Evolutionary conservation across 2,113 vertebrate genomes (phyloP).

Genomic region (Oceanodroma tethys): DNA sequence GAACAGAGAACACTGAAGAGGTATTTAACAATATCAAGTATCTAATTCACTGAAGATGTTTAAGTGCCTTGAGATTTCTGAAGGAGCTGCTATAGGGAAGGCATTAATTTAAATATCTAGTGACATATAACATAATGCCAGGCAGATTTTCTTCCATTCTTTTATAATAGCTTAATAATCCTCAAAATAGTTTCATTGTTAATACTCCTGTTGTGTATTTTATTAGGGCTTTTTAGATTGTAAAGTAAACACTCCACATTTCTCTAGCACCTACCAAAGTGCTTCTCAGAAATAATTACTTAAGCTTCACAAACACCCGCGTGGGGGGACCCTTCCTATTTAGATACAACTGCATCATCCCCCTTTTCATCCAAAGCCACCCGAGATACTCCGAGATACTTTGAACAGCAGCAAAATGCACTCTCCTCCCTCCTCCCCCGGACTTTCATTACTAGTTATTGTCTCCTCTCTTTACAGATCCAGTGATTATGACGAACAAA

Average conservation of each 20-base stretch:
- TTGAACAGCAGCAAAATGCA: neutral
- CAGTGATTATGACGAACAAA: rapidly evolving
- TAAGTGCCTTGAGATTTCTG: conserved; percentile 25
- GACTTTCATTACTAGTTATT: neutral
- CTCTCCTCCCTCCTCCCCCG: neutral
- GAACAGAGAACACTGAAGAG: neutral
- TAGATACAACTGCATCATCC: rapidly evolving
- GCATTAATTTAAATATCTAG: conserved; percentile 46
- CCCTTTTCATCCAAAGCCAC: neutral
- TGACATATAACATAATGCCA: neutral
- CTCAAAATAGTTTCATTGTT: conserved; percentile 1
- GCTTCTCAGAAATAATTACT: neutral
- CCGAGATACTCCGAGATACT: neutral
- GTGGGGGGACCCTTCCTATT: neutral
- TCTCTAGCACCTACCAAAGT: neutral
- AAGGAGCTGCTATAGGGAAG: conserved; percentile 19
- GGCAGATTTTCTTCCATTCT: conserved; percentile 41
- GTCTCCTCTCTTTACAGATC: neutral
- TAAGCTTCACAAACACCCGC: neutral
- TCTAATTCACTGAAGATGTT: neutral
- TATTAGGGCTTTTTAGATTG: neutral
- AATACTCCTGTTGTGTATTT: conserved; percentile 34
- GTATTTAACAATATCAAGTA: neutral
- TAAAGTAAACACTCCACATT: conserved; percentile 15
- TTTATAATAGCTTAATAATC: conserved; percentile 44